A percentile compares a stretch with the other conserved stretches of the same genome.
These are phyloP conservation scores for Sphenodon punctatus DNA, from an alignment of 2,797 vertebrate species.

Conservation along the genomic window DNA sequence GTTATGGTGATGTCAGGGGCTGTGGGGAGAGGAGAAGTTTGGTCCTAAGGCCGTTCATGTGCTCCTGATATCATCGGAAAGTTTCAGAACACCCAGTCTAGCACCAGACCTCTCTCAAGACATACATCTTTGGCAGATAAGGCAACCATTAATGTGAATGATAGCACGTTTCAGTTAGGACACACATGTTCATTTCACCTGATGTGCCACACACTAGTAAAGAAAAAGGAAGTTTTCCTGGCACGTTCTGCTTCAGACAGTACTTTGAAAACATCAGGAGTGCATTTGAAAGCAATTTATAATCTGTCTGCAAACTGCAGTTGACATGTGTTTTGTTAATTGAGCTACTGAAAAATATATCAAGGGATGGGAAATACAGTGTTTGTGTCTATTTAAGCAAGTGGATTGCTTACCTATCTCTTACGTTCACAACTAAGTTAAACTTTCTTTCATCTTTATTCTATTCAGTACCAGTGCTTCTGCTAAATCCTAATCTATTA, in stretches of 20 bases:
- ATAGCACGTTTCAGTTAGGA: neutral
- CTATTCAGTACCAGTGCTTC: conserved; percentile 23
- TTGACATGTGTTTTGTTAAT: conserved; percentile 38
- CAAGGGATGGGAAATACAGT: neutral
- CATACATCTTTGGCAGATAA: neutral
- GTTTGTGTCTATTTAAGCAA: neutral
- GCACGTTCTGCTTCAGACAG: neutral
- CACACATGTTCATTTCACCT: neutral
- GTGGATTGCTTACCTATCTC: conserved; percentile 26
- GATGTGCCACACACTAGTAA: neutral
- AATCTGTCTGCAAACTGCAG: neutral
- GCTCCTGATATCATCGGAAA: too few relatives aligned
- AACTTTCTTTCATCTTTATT: conserved; percentile 56
- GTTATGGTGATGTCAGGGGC: too few relatives aligned
- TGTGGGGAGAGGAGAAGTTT: too few relatives aligned
- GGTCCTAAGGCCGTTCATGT: too few relatives aligned
- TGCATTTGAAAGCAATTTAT: conserved; percentile 10
- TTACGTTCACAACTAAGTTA: neutral
- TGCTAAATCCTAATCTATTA: conserved; percentile 55
- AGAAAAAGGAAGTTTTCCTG: neutral
- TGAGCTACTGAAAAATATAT: conserved; percentile 11
- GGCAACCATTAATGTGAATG: neutral
- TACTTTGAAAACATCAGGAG: neutral
- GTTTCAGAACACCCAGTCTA: too few relatives aligned
- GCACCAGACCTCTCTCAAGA: too few relatives aligned